Percentiles rank a stretch among this genome's conserved stretches.
Conservation (phyloP, 2,797 vertebrate genomes). For the Sebastes umbrosus region DNA sequence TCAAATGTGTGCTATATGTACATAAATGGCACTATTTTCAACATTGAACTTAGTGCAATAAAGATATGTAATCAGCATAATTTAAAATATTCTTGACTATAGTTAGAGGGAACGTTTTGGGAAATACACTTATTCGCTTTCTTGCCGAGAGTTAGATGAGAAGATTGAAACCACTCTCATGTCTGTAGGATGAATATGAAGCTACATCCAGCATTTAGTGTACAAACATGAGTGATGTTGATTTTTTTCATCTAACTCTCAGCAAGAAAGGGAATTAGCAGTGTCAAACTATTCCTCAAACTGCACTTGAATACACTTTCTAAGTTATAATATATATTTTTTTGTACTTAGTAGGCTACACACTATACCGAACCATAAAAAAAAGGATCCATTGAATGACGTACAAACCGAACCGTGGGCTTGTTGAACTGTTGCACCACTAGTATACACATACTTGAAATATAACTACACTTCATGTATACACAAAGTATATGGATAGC, state of each 20-base stretch:
- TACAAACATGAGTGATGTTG: background rate
- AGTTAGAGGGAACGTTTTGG: background rate
- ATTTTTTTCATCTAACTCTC: background rate
- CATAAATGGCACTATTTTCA: background rate
- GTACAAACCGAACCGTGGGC: too few species aligned
- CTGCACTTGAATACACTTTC: background rate
- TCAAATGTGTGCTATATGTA: background rate
- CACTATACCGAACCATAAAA: too few species aligned
- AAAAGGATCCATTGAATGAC: accelerated
- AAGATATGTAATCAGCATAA: background rate
- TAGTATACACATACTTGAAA: background rate
- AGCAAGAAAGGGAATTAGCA: background rate
- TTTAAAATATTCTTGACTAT: background rate
- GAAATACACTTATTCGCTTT: background rate
- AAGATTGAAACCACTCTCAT: too few species aligned
- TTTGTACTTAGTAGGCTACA: background rate
- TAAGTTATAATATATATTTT: background rate
- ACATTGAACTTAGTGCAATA: background rate
- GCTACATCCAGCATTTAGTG: too few species aligned
- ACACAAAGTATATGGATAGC: background rate
- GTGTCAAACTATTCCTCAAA: background rate
- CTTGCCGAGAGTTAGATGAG: background rate
- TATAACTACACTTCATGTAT: background rate
- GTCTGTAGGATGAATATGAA: too few species aligned
- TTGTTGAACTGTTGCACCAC: too few species aligned